Base-by-base conservation (phyloP, 2,888 invertebrate species). In the Suillia variegata region DNA sequence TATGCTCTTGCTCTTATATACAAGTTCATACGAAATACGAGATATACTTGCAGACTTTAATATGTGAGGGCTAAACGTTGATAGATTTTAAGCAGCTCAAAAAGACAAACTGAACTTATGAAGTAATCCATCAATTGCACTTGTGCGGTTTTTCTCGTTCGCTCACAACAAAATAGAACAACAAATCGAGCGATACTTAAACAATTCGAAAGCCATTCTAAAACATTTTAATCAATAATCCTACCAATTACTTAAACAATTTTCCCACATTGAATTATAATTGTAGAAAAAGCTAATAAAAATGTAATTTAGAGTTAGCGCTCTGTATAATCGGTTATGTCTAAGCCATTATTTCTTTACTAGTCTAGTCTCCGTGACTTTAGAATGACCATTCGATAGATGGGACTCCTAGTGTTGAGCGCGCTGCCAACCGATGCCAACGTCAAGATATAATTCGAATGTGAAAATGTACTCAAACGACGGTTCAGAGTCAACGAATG, bases 41-140 rank as follows among this genome's bases (percentile, higher is more conserved):
- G n/a, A n/a, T n/a, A n/a, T n/a, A n/a, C n/a, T n/a, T n/a, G n/a
- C n/a, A n/a, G n/a, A n/a, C n/a, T n/a, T n/a, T n/a, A n/a, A n/a
- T n/a, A n/a, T n/a, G n/a, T n/a, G n/a, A n/a, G n/a, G n/a, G n/a
- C n/a, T n/a, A n/a, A n/a, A n/a, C n/a, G n/a, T n/a, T n/a, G n/a
- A n/a, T n/a, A 13, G 38, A 10, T n/a, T 13, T 4, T n/a, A 4
- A 38, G 12, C 38, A 38, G 38, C 38, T n/a, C 38, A 38, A 12
- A 31, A 12, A 31, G 31, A 6, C 31, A 31, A 38, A 5, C 38
- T 38, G 12, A 38, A 38, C 38, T 38, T 38, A 38, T 38, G n/a
- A 38, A 38, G 38, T 38, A 38, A 38, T 38, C 38, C 38, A 38
- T 38, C 38, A 38, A 38, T 38, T 38, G 38, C 38, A 38, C 38